A percentile compares a stretch with the other conserved stretches of the same genome.
Evolutionary conservation across 2,888 invertebrate genomes (phyloP).

Genomic region (Drosophila quinaria): DNA sequence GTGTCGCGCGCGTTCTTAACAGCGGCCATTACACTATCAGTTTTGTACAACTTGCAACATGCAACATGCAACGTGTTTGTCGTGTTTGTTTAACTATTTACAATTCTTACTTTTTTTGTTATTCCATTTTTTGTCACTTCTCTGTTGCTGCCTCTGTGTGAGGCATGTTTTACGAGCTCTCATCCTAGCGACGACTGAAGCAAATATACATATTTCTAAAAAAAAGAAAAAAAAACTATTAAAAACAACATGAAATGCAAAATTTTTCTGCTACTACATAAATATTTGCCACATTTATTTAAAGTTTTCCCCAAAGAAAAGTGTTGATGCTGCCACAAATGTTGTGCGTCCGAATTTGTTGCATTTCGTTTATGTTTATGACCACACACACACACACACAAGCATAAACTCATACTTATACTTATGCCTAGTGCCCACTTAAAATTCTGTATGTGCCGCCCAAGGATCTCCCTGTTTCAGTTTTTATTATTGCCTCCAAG

Average conservation of each 20-base stretch:
- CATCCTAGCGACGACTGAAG: not conserved
- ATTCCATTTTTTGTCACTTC: not conserved
- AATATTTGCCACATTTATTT: slow-evolving; percentile 19
- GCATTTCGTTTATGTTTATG: slow-evolving; percentile 33
- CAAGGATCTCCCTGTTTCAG: slow-evolving; percentile 12
- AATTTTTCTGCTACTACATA: slow-evolving; percentile 8
- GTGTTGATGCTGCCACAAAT: slow-evolving; percentile 29
- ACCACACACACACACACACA: not conserved
- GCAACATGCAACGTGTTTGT: slow-evolving; percentile 19
- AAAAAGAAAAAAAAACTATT: slow-evolving; percentile 2
- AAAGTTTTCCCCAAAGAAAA: slow-evolving; percentile 13
- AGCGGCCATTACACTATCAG: slow-evolving; percentile 16
- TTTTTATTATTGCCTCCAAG: slow-evolving; percentile 46
- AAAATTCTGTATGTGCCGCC: slow-evolving; percentile 26
- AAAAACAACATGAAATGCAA: slow-evolving; percentile 6
- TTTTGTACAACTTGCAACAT: slow-evolving; percentile 39
- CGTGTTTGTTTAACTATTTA: slow-evolving; percentile 11
- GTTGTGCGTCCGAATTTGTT: slow-evolving; percentile 28
- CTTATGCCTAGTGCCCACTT: slow-evolving; percentile 8
- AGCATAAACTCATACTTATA: slow-evolving; percentile 1
- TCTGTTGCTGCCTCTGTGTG: slow-evolving; percentile 9
- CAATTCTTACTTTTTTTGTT: slow-evolving; percentile 11
- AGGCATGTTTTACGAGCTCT: slow-evolving; percentile 23
- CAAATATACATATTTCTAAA: slow-evolving; percentile 5
- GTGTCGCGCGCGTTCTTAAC: slow-evolving; percentile 19